Percentiles rank a stretch among this genome's conserved stretches.
Evolutionary conservation across 2,888 invertebrate genomes (phyloP).

Genomic region (Flexamia atlantica): DNA sequence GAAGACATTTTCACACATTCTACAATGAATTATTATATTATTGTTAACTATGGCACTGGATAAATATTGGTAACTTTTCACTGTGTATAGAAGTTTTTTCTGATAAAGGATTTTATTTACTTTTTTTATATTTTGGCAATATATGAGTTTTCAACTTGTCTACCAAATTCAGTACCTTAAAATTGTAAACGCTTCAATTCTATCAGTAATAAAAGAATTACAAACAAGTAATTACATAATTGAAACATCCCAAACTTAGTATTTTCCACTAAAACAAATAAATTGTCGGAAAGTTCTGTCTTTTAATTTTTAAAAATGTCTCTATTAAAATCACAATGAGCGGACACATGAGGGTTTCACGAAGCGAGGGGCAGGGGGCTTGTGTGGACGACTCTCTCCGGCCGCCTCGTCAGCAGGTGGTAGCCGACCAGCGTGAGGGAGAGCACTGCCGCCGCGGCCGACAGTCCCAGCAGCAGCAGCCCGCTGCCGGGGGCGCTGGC

Average conservation of each 20-base stretch:
- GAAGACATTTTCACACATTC: conserved; percentile 42
- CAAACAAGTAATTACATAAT: no score
- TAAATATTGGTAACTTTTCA: background rate
- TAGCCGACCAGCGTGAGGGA: background rate
- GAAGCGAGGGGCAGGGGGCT: background rate
- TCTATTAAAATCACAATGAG: conserved; percentile 59
- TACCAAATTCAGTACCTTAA: no score
- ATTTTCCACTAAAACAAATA: no score
- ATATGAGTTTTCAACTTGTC: no score
- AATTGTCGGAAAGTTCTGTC: background rate
- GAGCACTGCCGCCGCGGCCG: background rate
- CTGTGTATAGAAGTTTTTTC: no score
- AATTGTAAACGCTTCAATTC: no score
- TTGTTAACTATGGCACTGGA: conserved; percentile 11
- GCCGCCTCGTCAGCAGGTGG: background rate
- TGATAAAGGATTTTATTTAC: no score
- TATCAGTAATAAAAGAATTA: no score
- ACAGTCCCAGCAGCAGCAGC: background rate
- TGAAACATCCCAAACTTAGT: no score
- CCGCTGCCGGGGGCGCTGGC: no score
- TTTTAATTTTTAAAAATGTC: conserved; percentile 46
- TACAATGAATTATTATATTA: background rate
- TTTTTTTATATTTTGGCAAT: no score
- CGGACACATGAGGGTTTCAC: conserved; percentile 14
- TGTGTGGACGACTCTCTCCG: background rate